These are phyloP conservation scores for Cyclura pinguis DNA, from an alignment of 2,797 vertebrate genomes.

Conservation along the genomic window DNA sequence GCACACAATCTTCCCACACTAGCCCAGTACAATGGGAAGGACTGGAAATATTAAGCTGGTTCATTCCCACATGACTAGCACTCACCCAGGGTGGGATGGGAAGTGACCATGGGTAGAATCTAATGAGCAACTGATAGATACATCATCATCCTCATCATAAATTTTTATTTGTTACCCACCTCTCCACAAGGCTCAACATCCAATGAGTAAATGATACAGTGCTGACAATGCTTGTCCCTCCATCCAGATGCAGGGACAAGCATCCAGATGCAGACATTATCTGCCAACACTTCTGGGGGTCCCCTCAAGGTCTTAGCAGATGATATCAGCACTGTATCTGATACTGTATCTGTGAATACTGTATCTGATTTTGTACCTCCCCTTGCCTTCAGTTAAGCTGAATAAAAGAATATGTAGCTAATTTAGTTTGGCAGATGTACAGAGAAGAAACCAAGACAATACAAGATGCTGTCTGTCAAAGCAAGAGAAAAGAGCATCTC, in stretches of 20 bases:
- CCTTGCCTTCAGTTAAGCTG: not conserved
- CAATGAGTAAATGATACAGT: not conserved
- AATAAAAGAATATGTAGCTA: not conserved
- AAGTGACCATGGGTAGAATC: not conserved
- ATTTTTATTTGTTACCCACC: too few relatives aligned
- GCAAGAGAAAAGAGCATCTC: fast-evolving
- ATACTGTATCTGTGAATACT: too few relatives aligned
- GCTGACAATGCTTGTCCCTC: too few relatives aligned
- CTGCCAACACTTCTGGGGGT: too few relatives aligned
- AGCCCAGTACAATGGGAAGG: not conserved
- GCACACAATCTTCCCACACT: not conserved
- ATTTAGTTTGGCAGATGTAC: not conserved
- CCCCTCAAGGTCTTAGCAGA: too few relatives aligned
- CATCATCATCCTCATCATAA: too few relatives aligned
- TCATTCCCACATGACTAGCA: not conserved
- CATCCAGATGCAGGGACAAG: too few relatives aligned
- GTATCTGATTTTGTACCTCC: too few relatives aligned
- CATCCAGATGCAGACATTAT: too few relatives aligned
- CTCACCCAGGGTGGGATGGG: not conserved
- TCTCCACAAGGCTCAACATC: not conserved
- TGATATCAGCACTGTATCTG: too few relatives aligned
- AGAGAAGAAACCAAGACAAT: too few relatives aligned
- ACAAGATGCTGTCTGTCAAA: not conserved
- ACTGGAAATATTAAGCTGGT: too few relatives aligned
- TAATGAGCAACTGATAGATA: not conserved